Conservation (phyloP, 2,113 vertebrate species). For the Rafetus swinhoei region DNA sequence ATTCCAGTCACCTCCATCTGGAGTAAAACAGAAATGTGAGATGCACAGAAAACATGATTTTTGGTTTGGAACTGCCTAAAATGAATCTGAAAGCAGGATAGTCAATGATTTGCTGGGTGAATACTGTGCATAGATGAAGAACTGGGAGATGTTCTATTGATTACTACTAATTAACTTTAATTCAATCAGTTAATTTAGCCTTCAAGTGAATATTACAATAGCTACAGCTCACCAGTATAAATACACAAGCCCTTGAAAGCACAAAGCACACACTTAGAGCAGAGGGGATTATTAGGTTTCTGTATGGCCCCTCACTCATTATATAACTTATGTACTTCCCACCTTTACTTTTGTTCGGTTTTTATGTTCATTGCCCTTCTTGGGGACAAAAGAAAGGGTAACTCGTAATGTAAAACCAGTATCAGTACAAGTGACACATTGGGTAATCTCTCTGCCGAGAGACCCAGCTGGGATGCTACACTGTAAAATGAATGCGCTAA, state of each 20-base stretch:
- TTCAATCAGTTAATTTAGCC: slow-evolving; percentile 35
- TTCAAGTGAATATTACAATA: not conserved
- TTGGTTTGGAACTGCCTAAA: not conserved
- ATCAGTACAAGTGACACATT: not conserved
- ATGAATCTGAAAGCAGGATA: not conserved
- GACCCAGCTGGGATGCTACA: not conserved
- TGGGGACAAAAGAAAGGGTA: not conserved
- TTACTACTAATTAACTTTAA: slow-evolving; percentile 24
- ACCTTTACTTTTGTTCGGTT: not conserved
- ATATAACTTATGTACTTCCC: not conserved
- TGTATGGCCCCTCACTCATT: not conserved
- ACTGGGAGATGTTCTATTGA: slow-evolving; percentile 2
- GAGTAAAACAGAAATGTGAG: not conserved
- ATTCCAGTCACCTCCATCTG: not conserved
- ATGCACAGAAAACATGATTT: not conserved
- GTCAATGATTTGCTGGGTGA: not conserved
- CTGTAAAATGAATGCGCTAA: not conserved
- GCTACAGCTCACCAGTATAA: not conserved
- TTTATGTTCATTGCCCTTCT: not conserved
- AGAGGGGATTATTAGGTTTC: not conserved
- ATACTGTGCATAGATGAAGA: not conserved
- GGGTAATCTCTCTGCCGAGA: not conserved
- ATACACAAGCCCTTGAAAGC: not conserved
- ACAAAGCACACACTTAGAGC: not conserved
- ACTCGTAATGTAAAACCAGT: not conserved